Conservation (phyloP, 2,113 vertebrate species). For the Ondatra zibethicus region DNA sequence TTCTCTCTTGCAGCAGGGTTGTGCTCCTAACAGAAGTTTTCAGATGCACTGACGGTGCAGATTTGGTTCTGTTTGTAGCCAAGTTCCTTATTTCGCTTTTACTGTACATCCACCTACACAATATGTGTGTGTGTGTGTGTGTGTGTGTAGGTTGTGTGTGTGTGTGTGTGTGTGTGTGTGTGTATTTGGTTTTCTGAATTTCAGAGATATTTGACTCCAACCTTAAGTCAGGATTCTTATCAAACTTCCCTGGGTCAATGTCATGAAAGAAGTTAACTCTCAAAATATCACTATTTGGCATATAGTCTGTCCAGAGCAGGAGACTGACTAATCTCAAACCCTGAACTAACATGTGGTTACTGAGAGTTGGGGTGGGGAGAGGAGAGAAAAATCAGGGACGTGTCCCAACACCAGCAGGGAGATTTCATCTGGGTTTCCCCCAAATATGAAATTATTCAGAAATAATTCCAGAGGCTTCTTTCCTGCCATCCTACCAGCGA, state of each 20-base stretch:
- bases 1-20: background rate
- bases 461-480: slow-evolving; percentile 65
- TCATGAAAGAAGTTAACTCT: slow-evolving; percentile 62
- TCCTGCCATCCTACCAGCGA: slow-evolving; percentile 43
- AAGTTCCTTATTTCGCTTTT: slow-evolving; percentile 78
- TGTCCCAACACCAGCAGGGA: slow-evolving; percentile 34
- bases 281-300: slow-evolving; percentile 31
- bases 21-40: slow-evolving; percentile 20
- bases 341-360: slow-evolving; percentile 28
- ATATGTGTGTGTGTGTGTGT: background rate
- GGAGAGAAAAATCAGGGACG: slow-evolving; percentile 31
- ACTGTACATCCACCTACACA: slow-evolving; percentile 70
- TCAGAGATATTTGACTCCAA: slow-evolving; percentile 56
- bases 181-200: slow-evolving; percentile 70
- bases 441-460: slow-evolving; percentile 64
- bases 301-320: background rate
- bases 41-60: slow-evolving; percentile 32
- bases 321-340: slow-evolving; percentile 70
- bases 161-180: too few species aligned
- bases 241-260: slow-evolving; percentile 68
- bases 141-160: background rate
- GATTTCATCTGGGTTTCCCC: slow-evolving; percentile 72
- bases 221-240: slow-evolving; percentile 65
- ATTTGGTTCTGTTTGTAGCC: slow-evolving; percentile 26
- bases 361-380: slow-evolving; percentile 23